phyloP scores from a whole-genome alignment of 2,113 vertebrate species.

The Bettongia penicillata region DNA sequence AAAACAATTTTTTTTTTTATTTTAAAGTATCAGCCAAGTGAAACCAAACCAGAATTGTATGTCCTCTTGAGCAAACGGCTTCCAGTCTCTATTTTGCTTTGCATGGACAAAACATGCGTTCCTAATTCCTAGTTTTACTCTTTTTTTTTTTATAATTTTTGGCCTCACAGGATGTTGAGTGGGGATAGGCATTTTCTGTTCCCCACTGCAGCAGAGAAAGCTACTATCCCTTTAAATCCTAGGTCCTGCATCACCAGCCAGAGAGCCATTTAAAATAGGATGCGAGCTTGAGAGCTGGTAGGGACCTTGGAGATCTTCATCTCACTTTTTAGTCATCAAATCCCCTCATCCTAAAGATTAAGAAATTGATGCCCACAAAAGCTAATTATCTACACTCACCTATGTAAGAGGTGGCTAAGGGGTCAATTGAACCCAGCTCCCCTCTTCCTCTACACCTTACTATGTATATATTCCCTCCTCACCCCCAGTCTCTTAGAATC shows the following conservation, averaged over 20 bases:
- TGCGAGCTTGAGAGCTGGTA: neutral
- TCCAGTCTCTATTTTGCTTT: neutral
- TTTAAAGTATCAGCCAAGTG: neutral
- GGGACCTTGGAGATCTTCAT: neutral
- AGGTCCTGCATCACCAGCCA: neutral
- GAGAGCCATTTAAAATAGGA: neutral
- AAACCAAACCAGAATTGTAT: neutral
- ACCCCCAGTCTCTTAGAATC: neutral
- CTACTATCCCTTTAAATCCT: neutral
- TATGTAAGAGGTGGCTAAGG: neutral
- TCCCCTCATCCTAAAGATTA: neutral
- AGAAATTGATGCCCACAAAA: neutral
- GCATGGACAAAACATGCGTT: neutral
- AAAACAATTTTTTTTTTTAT: neutral
- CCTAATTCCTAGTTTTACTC: neutral
- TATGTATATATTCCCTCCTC: neutral
- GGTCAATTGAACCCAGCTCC: neutral
- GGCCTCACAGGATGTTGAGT: neutral
- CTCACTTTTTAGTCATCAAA: neutral
- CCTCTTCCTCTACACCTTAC: neutral
- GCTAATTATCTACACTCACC: neutral
- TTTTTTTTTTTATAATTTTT: neutral
- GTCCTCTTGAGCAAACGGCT: neutral
- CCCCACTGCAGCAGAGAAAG: neutral
- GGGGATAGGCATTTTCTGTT: neutral